phyloP scores from a whole-genome alignment of 2,797 vertebrate genomes.

The Hapalemur alaotrensis region DNA sequence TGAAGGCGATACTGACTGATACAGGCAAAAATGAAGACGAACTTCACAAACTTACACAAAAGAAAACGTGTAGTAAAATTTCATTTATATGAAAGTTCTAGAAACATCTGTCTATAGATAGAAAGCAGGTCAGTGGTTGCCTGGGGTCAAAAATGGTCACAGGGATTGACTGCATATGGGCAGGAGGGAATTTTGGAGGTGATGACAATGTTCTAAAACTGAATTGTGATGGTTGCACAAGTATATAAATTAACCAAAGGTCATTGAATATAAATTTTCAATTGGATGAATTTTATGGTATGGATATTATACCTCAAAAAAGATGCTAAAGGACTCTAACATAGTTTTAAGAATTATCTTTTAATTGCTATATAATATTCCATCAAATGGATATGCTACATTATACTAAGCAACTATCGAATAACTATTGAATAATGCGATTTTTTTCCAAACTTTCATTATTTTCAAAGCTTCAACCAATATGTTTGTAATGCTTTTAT shows the following conservation, averaged over 20 bases:
- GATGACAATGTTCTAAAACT: not conserved
- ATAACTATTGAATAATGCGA: not conserved
- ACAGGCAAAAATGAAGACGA: not conserved
- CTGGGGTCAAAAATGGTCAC: not conserved
- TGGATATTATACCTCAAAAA: not conserved
- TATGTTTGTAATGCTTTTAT: not conserved
- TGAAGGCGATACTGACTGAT: not conserved
- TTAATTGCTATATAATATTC: not conserved
- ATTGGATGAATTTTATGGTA: not conserved
- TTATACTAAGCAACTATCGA: not conserved
- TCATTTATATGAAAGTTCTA: not conserved
- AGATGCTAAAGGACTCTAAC: not conserved
- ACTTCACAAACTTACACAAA: not conserved
- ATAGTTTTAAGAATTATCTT: not conserved
- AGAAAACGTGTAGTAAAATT: no score
- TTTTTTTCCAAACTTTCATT: not conserved
- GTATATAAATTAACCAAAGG: not conserved
- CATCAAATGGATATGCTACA: not conserved
- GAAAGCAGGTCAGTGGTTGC: not conserved
- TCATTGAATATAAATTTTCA: not conserved
- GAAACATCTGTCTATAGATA: not conserved
- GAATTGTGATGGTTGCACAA: not conserved
- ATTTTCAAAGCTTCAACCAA: not conserved
- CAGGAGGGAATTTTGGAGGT: not conserved
- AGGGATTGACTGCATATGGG: not conserved